Evolutionary conservation across 2,888 invertebrate species (phyloP), one percentile per base, ranked within the genome.

Genomic region (Steinernema carpocapsae): DNA sequence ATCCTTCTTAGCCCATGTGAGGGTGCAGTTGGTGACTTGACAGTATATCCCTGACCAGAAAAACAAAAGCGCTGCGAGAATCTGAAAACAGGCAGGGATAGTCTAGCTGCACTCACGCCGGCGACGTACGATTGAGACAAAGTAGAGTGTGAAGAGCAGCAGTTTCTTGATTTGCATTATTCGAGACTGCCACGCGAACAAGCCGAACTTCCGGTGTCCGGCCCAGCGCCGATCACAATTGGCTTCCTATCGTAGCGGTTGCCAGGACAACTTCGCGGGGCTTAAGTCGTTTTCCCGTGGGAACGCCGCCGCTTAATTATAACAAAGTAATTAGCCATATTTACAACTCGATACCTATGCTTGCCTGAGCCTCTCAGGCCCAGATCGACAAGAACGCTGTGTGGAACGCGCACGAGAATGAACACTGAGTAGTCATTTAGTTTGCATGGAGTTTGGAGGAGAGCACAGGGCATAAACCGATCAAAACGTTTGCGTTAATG

Each of bases 21-120:
- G 46, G 26, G 78, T 77, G 70, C 80, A 74, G 7, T 56, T 37
- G 12, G 32, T 45, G 43, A 76, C 73, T 70, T 77, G 79, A 51
- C 84, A 84, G 71, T 84, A 84, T 22, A 84, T 56, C 7, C 77
- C 77, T 32, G 79, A 77, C 75, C 78, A 74, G 71, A 81, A 83
- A 73, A 84, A 78, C 10, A 84, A 75, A 24, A 82, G 76, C 14
- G 75, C 59, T 12, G 83, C 80, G 43, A 84, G 77, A 1, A 78
- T 26, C 84, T 82, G 71, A 75, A 80, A 77, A 19, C 22, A 42
- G 10, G 37, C 37, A 6, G 10, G 0, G 45, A 1, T 1, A 12
- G 19, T 7, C 42, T 45, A 42, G 10, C 26, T 12, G 45, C 43
- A 37, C 37, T 37, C 37, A 37, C 37, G 37, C 37, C 4, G 29